Evolutionary conservation across 2,888 invertebrate species (phyloP).

Genomic region (Agrotis segetum): DNA sequence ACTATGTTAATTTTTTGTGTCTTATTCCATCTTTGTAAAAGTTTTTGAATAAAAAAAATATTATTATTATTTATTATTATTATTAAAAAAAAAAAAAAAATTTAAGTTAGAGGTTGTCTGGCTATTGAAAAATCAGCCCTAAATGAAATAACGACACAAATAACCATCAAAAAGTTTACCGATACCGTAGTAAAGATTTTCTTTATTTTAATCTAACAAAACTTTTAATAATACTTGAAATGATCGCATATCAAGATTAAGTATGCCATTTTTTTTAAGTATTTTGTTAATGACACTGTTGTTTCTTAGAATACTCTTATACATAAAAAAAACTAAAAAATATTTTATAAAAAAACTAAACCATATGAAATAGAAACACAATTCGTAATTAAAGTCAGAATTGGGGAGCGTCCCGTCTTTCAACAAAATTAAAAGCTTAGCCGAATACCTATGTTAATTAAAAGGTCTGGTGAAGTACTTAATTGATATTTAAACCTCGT

Average conservation of each 20-base stretch:
- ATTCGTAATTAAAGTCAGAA: constrained; percentile 46
- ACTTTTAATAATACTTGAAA: not conserved
- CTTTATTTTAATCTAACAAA: not conserved
- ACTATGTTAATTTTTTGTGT: no score
- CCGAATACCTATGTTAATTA: constrained; percentile 60
- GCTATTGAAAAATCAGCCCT: no score
- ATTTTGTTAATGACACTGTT: no score
- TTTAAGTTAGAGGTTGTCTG: no score
- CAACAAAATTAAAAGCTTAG: constrained; percentile 62
- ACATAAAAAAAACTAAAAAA: not conserved
- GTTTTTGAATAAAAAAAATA: no score
- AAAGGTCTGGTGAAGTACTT: constrained; percentile 60
- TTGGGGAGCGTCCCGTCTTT: constrained; percentile 51
- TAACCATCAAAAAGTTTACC: no score
- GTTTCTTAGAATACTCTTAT: not conserved
- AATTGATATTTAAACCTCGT: constrained; percentile 64
- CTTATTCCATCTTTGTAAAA: no score
- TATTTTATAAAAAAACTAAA: constrained; percentile 5
- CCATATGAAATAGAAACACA: constrained; percentile 38
- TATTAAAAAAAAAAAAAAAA: no score
- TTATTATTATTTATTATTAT: no score
- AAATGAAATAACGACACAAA: not conserved
- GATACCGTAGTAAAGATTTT: not conserved
- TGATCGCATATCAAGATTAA: not conserved
- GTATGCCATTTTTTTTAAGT: no score